phyloP scores from a whole-genome alignment of 2,113 vertebrate species.

The Sisor rabdophorus region DNA sequence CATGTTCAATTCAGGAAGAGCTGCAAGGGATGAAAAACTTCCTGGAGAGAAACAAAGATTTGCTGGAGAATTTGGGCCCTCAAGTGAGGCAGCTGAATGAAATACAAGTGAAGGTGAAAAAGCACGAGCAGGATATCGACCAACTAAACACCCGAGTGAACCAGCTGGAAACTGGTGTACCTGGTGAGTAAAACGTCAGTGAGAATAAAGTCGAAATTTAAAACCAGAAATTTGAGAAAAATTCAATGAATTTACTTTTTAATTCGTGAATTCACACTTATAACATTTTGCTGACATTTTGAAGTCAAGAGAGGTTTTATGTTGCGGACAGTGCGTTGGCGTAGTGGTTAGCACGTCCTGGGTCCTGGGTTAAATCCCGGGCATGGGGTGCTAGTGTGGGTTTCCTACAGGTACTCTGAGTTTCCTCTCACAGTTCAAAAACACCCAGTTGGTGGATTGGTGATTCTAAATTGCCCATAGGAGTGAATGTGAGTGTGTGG shows the following conservation, averaged over 20 bases:
- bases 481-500: too few relatives aligned
- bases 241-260: too few relatives aligned
- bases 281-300: too few relatives aligned
- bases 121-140: conserved; percentile 48
- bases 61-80: conserved; percentile 49
- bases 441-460: too few relatives aligned
- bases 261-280: too few relatives aligned
- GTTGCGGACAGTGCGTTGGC: too few relatives aligned
- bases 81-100: conserved; percentile 44
- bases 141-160: conserved; percentile 42
- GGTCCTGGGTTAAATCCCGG: too few relatives aligned
- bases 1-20: conserved; percentile 27
- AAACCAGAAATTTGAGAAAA: not conserved
- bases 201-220: not conserved
- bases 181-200: conserved; percentile 41
- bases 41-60: conserved; percentile 54
- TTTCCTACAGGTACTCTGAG: not conserved
- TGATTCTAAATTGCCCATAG: too few relatives aligned
- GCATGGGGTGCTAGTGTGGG: too few relatives aligned
- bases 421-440: too few relatives aligned
- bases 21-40: conserved; percentile 43
- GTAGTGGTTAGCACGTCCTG: too few relatives aligned
- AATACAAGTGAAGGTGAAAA: conserved; percentile 44
- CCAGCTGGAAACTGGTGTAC: conserved; percentile 39
- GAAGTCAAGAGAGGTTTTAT: too few relatives aligned